Percentiles rank a stretch among this genome's conserved stretches.
Evolutionary conservation across 2,797 vertebrate genomes (phyloP).

Genomic region (Pseudotriccus pelzelni): DNA sequence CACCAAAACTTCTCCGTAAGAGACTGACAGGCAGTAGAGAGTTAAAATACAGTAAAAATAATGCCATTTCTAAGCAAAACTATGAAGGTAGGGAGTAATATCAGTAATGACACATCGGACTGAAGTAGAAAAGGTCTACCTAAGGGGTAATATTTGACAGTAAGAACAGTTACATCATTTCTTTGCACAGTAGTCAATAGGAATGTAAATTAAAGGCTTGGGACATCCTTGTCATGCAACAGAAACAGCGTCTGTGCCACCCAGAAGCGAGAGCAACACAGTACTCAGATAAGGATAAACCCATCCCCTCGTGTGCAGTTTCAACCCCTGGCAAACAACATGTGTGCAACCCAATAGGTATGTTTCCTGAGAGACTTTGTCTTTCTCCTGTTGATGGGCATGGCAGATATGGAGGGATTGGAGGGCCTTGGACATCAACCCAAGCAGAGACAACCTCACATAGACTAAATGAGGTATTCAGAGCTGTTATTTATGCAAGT

Average conservation of each 20-base stretch:
- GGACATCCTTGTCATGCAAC: neutral
- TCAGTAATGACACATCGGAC: neutral
- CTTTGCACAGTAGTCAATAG: neutral
- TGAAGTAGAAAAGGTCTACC: neutral
- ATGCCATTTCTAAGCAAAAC: neutral
- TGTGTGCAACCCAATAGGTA: neutral
- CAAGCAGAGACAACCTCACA: neutral
- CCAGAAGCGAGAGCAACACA: fast-evolving
- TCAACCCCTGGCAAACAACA: fast-evolving
- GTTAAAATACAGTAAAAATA: neutral
- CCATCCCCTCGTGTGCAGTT: neutral
- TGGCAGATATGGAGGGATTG: neutral
- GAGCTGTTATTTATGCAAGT: fast-evolving
- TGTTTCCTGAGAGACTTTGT: neutral
- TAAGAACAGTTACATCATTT: neutral
- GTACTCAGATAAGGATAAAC: neutral
- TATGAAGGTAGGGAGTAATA: neutral
- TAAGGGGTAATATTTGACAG: neutral
- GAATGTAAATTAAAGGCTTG: neutral
- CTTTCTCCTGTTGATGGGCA: neutral
- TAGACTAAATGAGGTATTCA: neutral
- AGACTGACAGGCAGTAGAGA: neutral
- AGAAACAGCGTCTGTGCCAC: neutral
- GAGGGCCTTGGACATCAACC: neutral
- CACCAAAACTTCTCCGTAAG: neutral